Conservation (phyloP, 2,888 invertebrate genomes). For the Diachrysia chrysitis region DNA sequence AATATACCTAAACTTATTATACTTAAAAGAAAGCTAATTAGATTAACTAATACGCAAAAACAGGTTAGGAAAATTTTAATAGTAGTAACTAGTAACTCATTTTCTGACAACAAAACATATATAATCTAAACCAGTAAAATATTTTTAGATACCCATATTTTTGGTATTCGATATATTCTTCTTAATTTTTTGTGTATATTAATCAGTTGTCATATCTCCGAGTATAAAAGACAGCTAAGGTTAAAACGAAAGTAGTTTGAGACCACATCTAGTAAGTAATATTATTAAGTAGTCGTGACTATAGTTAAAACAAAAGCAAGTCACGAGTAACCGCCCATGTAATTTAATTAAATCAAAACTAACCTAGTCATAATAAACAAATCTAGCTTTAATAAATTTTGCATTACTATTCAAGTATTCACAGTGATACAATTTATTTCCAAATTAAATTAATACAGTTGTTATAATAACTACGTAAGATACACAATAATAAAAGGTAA, state of each 20-base stretch:
- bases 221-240: background rate
- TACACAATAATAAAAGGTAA: background rate
- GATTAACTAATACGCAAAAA: too few relatives aligned
- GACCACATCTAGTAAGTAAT: constrained; percentile 1
- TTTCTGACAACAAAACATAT: too few relatives aligned
- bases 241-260: background rate
- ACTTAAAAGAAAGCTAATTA: too few relatives aligned
- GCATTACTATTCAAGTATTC: background rate
- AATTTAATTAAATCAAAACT: constrained; percentile 7
- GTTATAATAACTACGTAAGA: background rate
- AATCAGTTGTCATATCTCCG: too few relatives aligned
- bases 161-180: too few relatives aligned
- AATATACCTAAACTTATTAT: too few relatives aligned
- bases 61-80: too few relatives aligned
- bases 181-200: too few relatives aligned
- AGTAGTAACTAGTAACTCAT: too few relatives aligned
- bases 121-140: too few relatives aligned
- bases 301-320: background rate
- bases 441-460: background rate
- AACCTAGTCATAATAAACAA: background rate
- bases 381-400: background rate
- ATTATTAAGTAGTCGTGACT: background rate
- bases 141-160: too few relatives aligned
- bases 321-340: background rate
- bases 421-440: background rate